Evolutionary conservation across 2,113 vertebrate species (phyloP), one percentile per base, ranked within the genome.

Genomic region (Pimephales promelas): DNA sequence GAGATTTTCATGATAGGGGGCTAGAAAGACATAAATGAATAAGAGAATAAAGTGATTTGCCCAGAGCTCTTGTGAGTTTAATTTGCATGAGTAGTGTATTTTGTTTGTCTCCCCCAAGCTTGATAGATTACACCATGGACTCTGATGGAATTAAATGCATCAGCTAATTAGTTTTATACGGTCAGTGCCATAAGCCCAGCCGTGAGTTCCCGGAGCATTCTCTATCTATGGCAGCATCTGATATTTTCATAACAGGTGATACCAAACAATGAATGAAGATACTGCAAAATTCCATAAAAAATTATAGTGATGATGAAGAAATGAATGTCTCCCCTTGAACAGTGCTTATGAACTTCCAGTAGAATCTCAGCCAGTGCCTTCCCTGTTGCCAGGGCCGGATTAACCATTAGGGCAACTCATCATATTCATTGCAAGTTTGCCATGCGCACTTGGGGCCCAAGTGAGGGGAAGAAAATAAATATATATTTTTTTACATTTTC

Each of bases 151-250:
- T 91, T 87, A 90, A 94, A 89, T 91, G 87, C 91, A 93, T 94
- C 92, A 92, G 88, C 89, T 93, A 92, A 94, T 95, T 94, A 92
- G 90, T 92, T 94, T 92, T 89, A 77, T 82, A 86, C 82, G 77
- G 87, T 91, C 90, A 92, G 88, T 89, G 84, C 83, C 83, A 84
- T 79, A 84, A 61, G 18, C 71, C 89, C 62, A 22, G 81, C 52
- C 49, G 2, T 26, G 6, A 83, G 72, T 71, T 81, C 10, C 49
- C 64, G 43, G 62, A 77, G 70, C 82, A 2, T 83, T 31, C 36
- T 47, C 40, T 54, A 20, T 64, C 24, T 40, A 43, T 68, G 45
- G 36, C 59, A 13, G 16, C 20, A 57, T 43, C 16, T 31, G 45
- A 54, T 84, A 59, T 2, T 10, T 11, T 70, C 22, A 68, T 40